These are phyloP conservation scores for Psittacara wagleri DNA, from an alignment of 2,113 vertebrate species.

Conservation along the genomic window DNA sequence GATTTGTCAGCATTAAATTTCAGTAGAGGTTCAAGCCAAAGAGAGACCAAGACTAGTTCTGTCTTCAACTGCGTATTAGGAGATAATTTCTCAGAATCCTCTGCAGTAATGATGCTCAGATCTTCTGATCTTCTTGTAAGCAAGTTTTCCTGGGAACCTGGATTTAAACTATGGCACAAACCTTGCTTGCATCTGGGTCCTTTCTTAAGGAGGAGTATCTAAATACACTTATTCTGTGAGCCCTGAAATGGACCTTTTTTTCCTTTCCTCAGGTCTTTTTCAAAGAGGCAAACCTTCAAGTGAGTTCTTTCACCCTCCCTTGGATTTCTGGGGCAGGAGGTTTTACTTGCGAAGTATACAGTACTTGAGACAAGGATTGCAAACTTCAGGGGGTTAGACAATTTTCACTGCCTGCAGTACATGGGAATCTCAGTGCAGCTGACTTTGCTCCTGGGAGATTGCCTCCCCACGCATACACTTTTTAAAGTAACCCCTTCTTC, in stretches of 20 bases:
- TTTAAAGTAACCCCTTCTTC: background rate
- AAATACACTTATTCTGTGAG: constrained; percentile 72
- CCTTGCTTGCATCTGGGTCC: constrained; percentile 56
- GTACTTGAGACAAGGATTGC: constrained; percentile 53
- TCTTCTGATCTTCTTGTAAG: constrained; percentile 73
- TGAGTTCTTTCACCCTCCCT: constrained; percentile 63
- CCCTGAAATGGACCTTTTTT: constrained; percentile 64
- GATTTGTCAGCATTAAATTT: constrained; percentile 81
- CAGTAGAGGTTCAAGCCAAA: constrained; percentile 75
- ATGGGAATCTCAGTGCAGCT: constrained; percentile 5
- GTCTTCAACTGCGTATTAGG: constrained; percentile 66
- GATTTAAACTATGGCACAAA: constrained; percentile 68
- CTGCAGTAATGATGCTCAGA: constrained; percentile 69
- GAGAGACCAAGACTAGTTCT: constrained; percentile 72
- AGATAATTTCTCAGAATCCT: constrained; percentile 76
- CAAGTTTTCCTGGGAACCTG: constrained; percentile 71
- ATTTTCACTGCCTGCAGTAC: constrained; percentile 28
- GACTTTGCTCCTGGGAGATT: constrained; percentile 13
- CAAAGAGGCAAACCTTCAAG: constrained; percentile 70
- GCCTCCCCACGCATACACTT: background rate
- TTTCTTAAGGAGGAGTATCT: constrained; percentile 70
- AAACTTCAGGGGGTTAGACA: constrained; percentile 51
- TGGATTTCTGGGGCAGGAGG: constrained; percentile 72
- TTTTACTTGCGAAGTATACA: constrained; percentile 55
- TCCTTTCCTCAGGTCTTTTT: constrained; percentile 61